These are phyloP conservation scores for Microctenopoma steveboyesi DNA, from an alignment of 2,797 vertebrate genomes.

Conservation along the genomic window DNA sequence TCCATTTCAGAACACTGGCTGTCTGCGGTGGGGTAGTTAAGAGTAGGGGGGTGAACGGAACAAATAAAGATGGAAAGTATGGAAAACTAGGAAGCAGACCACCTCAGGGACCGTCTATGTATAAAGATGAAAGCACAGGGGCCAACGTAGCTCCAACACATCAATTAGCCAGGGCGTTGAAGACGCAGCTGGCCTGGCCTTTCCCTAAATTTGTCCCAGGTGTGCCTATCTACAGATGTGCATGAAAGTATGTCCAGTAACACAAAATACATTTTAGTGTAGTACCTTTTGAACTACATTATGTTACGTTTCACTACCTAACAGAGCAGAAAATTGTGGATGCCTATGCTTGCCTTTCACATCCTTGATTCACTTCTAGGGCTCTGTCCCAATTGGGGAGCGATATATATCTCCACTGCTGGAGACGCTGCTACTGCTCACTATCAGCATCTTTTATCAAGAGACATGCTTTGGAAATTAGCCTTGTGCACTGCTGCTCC, in stretches of 20 bases:
- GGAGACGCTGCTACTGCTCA: slow-evolving; percentile 54
- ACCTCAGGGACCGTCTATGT: slow-evolving; percentile 53
- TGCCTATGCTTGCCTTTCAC: slow-evolving; percentile 50
- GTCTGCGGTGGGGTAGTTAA: slow-evolving; percentile 41
- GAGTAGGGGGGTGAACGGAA: slow-evolving; percentile 8
- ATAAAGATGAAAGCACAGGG: slow-evolving; percentile 72
- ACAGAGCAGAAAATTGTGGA: slow-evolving; percentile 38
- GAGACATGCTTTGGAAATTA: slow-evolving; percentile 71
- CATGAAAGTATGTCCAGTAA: too few relatives aligned
- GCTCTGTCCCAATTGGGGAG: slow-evolving; percentile 64
- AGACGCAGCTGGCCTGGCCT: slow-evolving; percentile 57
- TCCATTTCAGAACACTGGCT: slow-evolving; percentile 49
- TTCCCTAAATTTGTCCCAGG: slow-evolving; percentile 51
- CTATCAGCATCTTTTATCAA: slow-evolving; percentile 70
- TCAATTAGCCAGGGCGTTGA: slow-evolving; percentile 70
- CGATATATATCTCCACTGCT: slow-evolving; percentile 63
- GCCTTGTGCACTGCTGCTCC: slow-evolving; percentile 51
- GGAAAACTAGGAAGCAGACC: slow-evolving; percentile 24
- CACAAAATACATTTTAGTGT: too few relatives aligned
- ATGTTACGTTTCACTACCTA: slow-evolving; percentile 7
- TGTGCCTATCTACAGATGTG: slow-evolving; percentile 2
- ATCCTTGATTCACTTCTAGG: slow-evolving; percentile 58
- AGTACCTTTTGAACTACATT: neutral
- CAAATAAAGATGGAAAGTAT: slow-evolving; percentile 37
- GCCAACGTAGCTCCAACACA: slow-evolving; percentile 59